A percentile compares a stretch with the other conserved stretches of the same genome.
These are phyloP conservation scores for Microcebus lehilahytsara DNA, from an alignment of 2,113 vertebrate genomes.

Conservation along the genomic window DNA sequence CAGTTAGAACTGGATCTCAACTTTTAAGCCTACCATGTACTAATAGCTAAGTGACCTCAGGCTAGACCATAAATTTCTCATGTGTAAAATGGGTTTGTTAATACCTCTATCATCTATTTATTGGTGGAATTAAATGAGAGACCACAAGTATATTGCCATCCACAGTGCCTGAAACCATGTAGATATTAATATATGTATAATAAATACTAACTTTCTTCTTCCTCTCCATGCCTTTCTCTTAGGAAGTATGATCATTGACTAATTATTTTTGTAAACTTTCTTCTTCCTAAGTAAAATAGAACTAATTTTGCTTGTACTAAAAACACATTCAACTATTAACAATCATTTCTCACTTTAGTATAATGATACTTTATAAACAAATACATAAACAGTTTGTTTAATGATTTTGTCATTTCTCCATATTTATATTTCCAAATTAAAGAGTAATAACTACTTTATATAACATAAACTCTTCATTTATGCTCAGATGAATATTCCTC, in stretches of 20 bases:
- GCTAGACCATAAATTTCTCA: background rate
- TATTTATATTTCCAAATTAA: background rate
- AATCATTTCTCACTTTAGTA: background rate
- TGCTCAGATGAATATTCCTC: background rate
- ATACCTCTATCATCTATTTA: background rate
- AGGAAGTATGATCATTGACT: background rate
- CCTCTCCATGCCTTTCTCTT: background rate
- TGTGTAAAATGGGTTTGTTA: background rate
- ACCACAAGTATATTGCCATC: background rate
- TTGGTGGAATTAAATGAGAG: background rate
- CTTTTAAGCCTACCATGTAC: background rate
- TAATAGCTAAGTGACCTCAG: background rate
- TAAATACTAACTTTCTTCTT: background rate
- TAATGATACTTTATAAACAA: background rate
- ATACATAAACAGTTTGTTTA: background rate
- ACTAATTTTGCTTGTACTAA: background rate
- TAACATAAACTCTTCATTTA: background rate
- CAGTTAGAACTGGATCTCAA: background rate
- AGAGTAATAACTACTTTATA: background rate
- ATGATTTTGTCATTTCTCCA: background rate
- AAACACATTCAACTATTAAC: background rate
- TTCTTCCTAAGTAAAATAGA: background rate
- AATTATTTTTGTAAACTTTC: background rate
- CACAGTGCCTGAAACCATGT: background rate
- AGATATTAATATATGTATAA: background rate